Evolutionary conservation across 2,888 invertebrate species (phyloP).

Genomic region (Parelbella ahira): DNA sequence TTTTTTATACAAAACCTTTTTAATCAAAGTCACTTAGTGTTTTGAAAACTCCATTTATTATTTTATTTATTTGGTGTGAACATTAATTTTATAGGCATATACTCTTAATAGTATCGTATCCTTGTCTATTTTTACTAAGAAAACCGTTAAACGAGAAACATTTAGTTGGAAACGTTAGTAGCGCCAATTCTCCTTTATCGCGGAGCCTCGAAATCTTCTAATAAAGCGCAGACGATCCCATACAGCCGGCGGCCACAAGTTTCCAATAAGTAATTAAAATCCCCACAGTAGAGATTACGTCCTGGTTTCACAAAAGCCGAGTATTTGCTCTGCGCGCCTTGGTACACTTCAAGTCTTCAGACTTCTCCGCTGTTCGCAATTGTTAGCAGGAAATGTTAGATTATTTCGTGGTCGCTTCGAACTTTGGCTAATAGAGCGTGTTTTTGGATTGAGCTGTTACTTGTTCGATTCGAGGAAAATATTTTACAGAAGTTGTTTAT

Average conservation of each 20-base stretch:
- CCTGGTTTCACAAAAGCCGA: conserved; percentile 56
- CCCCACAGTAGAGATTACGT: conserved; percentile 70
- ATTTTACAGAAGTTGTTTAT: no score
- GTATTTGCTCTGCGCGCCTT: conserved; percentile 61
- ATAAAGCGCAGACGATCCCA: conserved; percentile 68
- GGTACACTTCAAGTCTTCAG: conserved; percentile 55
- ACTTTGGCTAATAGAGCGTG: no score
- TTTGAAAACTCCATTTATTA: no score
- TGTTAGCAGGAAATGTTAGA: conserved; percentile 26
- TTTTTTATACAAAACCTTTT: background rate
- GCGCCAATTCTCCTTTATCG: conserved; percentile 40
- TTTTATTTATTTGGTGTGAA: no score
- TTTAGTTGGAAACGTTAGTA: no score
- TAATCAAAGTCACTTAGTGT: no score
- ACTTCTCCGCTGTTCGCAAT: conserved; percentile 46
- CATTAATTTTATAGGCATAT: no score
- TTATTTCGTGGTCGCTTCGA: conserved; percentile 15
- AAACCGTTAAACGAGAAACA: no score
- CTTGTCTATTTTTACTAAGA: no score
- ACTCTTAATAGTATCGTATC: no score
- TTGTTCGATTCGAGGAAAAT: no score
- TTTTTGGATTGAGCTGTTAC: no score
- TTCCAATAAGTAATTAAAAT: conserved; percentile 81
- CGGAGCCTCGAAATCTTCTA: conserved; percentile 58
- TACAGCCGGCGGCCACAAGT: conserved; percentile 76